A percentile compares a stretch with the other conserved stretches of the same genome.
Conservation (phyloP, 1,140 invertebrate genomes). For the Vanessa atalanta region DNA sequence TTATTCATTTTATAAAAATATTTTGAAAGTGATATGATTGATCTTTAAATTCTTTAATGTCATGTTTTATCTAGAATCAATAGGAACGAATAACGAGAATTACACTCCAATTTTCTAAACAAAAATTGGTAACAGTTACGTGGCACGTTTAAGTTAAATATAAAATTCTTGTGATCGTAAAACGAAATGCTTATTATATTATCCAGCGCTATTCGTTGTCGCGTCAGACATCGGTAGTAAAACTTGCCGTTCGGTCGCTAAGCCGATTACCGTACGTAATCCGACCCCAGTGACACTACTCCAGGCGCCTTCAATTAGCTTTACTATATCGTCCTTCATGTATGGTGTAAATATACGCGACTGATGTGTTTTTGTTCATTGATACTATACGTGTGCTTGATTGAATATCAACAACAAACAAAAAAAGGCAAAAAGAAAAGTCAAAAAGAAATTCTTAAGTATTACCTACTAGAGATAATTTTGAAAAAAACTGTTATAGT, state of each 20-base stretch:
- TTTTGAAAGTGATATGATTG: background rate
- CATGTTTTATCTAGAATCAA: too few species aligned
- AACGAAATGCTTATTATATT: conserved; percentile 35
- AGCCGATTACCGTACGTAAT: conserved; percentile 54
- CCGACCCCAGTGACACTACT: conserved; percentile 45
- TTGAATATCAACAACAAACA: too few species aligned
- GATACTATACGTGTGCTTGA: background rate
- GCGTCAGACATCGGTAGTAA: conserved; percentile 37
- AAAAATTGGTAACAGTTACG: background rate
- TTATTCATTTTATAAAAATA: background rate
- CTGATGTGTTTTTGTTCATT: background rate
- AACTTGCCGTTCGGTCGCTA: conserved; percentile 48
- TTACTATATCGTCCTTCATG: conserved; percentile 37
- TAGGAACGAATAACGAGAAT: too few species aligned
- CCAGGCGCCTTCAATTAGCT: conserved; percentile 47
- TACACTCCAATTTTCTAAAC: background rate
- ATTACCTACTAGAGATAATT: too few species aligned
- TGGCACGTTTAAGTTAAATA: background rate
- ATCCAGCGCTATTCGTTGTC: conserved; percentile 14
- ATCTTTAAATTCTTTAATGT: too few species aligned
- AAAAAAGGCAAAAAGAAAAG: too few species aligned
- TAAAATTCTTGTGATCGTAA: conserved; percentile 24
- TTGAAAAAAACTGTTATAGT: too few species aligned
- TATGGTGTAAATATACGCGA: conserved; percentile 21
- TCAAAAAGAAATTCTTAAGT: too few species aligned